Evolutionary conservation across 2,888 invertebrate genomes (phyloP).

Genomic region (Acanthosepion lycidas): DNA sequence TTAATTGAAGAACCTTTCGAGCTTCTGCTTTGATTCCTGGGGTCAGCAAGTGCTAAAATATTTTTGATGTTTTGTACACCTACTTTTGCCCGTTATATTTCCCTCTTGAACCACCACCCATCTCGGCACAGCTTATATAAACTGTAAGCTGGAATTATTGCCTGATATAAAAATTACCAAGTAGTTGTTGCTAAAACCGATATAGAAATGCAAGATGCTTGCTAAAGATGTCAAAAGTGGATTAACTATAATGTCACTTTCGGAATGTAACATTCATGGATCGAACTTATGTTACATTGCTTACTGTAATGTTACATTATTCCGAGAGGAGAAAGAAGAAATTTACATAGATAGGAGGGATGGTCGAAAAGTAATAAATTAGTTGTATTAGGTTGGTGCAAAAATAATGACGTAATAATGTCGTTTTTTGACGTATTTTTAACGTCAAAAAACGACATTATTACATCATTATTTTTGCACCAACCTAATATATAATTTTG

Average conservation of each 20-base stretch:
- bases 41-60: not conserved
- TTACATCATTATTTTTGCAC: too few relatives aligned
- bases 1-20: slow-evolving; percentile 1
- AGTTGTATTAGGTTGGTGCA: too few relatives aligned
- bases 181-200: not conserved
- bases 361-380: too few relatives aligned
- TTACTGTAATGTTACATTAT: too few relatives aligned
- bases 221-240: not conserved
- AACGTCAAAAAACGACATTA: too few relatives aligned
- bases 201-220: not conserved
- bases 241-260: not conserved
- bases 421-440: too few relatives aligned
- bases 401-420: too few relatives aligned
- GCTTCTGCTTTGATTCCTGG: not conserved
- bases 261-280: too few relatives aligned
- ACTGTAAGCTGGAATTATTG: not conserved
- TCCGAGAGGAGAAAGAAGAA: too few relatives aligned
- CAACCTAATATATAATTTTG: too few relatives aligned
- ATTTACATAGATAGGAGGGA: too few relatives aligned
- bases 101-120: not conserved
- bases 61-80: not conserved
- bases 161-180: not conserved
- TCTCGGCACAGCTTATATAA: not conserved
- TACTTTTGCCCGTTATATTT: not conserved
- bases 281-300: too few relatives aligned